Evolutionary conservation across 2,888 invertebrate species (phyloP), one percentile per base, ranked within the genome.

Genomic region (Philereme vetulata): DNA sequence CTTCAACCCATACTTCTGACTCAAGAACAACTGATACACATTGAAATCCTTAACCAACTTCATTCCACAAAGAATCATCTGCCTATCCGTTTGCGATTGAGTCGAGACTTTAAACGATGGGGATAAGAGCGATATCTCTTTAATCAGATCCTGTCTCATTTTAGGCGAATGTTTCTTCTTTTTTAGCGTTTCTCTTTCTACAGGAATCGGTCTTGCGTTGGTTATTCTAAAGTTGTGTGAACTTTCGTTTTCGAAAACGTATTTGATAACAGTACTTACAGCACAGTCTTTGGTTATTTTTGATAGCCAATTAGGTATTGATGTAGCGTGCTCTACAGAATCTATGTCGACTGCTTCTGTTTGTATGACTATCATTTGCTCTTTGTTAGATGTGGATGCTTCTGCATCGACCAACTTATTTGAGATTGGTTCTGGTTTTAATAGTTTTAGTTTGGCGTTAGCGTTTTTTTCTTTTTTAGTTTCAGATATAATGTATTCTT

Each of bases 41-140:
- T 80, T 76, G 7, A 72, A 79, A 48, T 85, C 79, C 6, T 68
- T 76, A 1, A 74, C 72, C 3, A 60, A 3, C 21, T 66, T 69
- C 5, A 57, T 69, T 1, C 67, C 53, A 34, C 68, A 64, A 11
- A 59, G 61, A 10, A 71, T 4, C 6, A 66, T 34, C 32, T 71
- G 68, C 53, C 62, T 72, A 0, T 82, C 80, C 0, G 85, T 85
- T 51, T 84, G 85, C 42, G 82, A 81, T 36, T 79, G 75, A 42
- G 72, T 77, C 5, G 85, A 81, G 0, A 78, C 71, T 58, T 81
- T 83, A 45, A 68, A 63, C 0, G 72, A 65, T 7, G 82, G 75
- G 0, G 75, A 65, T 52, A 82, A 38, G 0, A 75, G 50, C 3
- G 74, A 55, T 5, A 78, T 72, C 64, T 79, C 76, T 42, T 78